Evolutionary conservation across 2,113 vertebrate species (phyloP).

Genomic region (Rhinoptilus africanus): DNA sequence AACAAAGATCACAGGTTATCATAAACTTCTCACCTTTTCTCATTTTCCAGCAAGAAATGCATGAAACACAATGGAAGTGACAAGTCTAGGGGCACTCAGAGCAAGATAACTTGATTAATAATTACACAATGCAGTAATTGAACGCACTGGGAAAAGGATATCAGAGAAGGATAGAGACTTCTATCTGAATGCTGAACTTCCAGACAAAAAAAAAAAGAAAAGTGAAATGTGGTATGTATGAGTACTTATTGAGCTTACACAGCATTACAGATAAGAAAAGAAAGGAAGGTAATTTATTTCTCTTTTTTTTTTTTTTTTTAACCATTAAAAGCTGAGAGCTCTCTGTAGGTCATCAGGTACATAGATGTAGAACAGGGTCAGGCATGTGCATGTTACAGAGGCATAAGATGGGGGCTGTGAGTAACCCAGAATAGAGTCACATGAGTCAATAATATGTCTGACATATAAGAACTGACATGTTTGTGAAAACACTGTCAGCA

Average conservation of each 20-base stretch:
- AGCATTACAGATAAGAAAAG: not conserved
- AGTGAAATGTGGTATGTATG: not conserved
- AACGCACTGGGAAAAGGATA: not conserved
- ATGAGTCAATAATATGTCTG: not conserved
- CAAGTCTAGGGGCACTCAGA: not conserved
- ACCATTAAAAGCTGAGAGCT: not conserved
- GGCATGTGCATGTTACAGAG: not conserved
- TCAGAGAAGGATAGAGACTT: not conserved
- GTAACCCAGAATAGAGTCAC: not conserved
- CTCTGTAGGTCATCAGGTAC: not conserved
- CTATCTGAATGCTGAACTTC: not conserved
- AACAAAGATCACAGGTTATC: not conserved
- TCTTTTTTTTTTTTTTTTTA: not conserved
- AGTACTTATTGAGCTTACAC: not conserved
- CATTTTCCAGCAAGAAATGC: not conserved
- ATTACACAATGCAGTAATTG: not conserved
- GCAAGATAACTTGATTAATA: not conserved
- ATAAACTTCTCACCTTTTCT: not conserved
- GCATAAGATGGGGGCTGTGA: not conserved
- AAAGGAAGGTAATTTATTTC: not conserved
- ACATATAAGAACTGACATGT: not conserved
- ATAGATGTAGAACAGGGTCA: accelerated
- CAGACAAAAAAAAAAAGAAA: not conserved
- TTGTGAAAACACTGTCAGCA: not conserved
- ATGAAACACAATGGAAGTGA: not conserved